Conservation (phyloP, 2,888 invertebrate species). For the Melikaiella ostensackeni region DNA sequence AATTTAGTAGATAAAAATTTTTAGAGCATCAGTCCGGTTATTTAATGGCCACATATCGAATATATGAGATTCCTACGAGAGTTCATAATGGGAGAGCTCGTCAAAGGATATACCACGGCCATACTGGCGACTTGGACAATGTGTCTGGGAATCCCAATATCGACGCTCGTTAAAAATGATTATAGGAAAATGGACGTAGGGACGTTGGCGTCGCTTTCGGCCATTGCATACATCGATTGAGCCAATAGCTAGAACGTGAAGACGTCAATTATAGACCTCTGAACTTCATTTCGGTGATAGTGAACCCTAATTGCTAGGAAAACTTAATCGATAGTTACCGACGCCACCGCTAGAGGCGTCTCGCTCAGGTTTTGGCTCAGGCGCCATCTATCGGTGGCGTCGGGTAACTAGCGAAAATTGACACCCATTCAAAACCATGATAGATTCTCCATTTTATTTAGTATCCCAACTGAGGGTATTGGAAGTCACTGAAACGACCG, state of each 20-base stretch:
- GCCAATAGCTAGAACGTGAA: slow-evolving; percentile 10
- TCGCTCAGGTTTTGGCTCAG: too few species aligned
- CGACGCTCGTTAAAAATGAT: slow-evolving; percentile 63
- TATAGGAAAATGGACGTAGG: slow-evolving; percentile 51
- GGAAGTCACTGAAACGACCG: neutral
- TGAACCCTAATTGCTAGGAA: too few species aligned
- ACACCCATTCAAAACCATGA: too few species aligned
- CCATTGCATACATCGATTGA: neutral
- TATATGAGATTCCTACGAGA: slow-evolving; percentile 9
- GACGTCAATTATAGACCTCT: slow-evolving; percentile 19
- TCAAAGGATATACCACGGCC: slow-evolving; percentile 51
- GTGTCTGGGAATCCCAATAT: slow-evolving; percentile 64
- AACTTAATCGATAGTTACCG: neutral
- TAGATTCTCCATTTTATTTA: too few species aligned
- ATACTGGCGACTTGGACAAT: slow-evolving; percentile 55
- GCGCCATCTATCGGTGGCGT: neutral
- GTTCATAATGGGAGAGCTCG: slow-evolving; percentile 48
- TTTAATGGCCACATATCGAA: too few species aligned
- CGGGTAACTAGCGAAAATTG: neutral
- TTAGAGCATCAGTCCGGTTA: too few species aligned
- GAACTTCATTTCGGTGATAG: neutral
- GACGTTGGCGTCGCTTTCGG: neutral
- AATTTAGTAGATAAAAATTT: too few species aligned
- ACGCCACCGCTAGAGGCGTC: neutral
- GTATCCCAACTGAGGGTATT: neutral